A percentile compares a stretch with the other conserved stretches of the same genome.
These are phyloP conservation scores for Poecilus cupreus DNA, from an alignment of 2,888 invertebrate species.

Conservation along the genomic window DNA sequence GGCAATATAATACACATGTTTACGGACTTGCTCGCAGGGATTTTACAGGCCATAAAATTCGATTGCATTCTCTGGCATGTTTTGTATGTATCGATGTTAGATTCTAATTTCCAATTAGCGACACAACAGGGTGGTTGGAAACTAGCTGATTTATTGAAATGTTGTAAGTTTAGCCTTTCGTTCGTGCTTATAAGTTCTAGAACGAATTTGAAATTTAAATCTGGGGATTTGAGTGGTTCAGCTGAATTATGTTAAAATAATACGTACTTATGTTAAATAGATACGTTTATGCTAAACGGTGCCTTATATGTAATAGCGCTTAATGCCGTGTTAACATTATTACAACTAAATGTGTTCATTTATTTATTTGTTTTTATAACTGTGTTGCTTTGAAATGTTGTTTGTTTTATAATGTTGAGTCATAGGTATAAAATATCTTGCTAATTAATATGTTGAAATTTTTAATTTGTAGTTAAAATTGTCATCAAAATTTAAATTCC, in stretches of 20 bases:
- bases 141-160: neutral
- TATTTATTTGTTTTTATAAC: constrained; percentile 23
- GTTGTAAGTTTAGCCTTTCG: neutral
- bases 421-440: neutral
- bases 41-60: constrained; percentile 10
- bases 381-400: neutral
- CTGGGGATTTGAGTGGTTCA: neutral
- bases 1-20: constrained; percentile 13
- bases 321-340: constrained; percentile 23
- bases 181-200: neutral
- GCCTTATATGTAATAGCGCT: constrained; percentile 27
- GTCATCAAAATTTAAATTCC: constrained; percentile 26
- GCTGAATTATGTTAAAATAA: constrained; percentile 13
- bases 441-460: constrained; percentile 39
- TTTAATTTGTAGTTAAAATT: constrained; percentile 32
- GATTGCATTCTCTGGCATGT: constrained; percentile 10
- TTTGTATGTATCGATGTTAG: constrained; percentile 2
- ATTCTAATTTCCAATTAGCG: constrained; percentile 33
- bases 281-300: constrained; percentile 18
- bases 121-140: constrained; percentile 17
- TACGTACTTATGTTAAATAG: constrained; percentile 29
- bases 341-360: constrained; percentile 28
- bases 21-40: neutral
- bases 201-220: constrained; percentile 37
- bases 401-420: neutral